Percentiles rank a stretch among this genome's conserved stretches.
Evolutionary conservation across 1,140 invertebrate genomes (phyloP).

Genomic region (Drosophila parabipectinata): DNA sequence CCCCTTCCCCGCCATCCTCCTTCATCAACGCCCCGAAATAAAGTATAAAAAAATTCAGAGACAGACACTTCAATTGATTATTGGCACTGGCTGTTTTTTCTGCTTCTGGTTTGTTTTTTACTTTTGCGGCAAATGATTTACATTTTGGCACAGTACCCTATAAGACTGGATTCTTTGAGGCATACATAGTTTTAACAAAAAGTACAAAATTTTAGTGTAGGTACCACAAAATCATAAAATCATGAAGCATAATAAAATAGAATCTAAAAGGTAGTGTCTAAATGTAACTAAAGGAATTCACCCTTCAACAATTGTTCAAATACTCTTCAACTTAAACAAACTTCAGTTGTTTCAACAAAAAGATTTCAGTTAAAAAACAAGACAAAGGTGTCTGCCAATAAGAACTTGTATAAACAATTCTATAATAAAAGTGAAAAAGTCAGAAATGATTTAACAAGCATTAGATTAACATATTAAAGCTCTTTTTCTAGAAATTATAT

Average conservation of each 20-base stretch:
- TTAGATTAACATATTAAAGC: not conserved
- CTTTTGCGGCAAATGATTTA: constrained; percentile 67
- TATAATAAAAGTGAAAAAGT: not conserved
- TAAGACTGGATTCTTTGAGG: not conserved
- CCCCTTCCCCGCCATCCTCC: constrained; percentile 5
- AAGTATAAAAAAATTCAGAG: constrained; percentile 29
- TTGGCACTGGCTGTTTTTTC: constrained; percentile 50
- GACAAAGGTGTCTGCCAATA: not conserved
- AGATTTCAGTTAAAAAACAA: not conserved
- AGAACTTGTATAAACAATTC: not conserved
- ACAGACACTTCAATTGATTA: constrained; percentile 81
- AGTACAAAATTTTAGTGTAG: too few species aligned
- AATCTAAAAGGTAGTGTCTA: not conserved
- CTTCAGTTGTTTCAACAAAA: constrained; percentile 12
- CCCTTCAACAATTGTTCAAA: constrained; percentile 4
- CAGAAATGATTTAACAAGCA: not conserved
- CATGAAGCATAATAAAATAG: not conserved
- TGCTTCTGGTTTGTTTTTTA: constrained; percentile 29
- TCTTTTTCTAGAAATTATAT: too few species aligned
- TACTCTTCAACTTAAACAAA: not conserved
- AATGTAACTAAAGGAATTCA: not conserved
- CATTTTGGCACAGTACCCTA: constrained; percentile 57
- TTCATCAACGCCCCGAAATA: constrained; percentile 30
- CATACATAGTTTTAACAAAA: too few species aligned
- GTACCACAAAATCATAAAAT: not conserved